Evolutionary conservation across 2,113 vertebrate genomes (phyloP).

Genomic region (Lota lota): DNA sequence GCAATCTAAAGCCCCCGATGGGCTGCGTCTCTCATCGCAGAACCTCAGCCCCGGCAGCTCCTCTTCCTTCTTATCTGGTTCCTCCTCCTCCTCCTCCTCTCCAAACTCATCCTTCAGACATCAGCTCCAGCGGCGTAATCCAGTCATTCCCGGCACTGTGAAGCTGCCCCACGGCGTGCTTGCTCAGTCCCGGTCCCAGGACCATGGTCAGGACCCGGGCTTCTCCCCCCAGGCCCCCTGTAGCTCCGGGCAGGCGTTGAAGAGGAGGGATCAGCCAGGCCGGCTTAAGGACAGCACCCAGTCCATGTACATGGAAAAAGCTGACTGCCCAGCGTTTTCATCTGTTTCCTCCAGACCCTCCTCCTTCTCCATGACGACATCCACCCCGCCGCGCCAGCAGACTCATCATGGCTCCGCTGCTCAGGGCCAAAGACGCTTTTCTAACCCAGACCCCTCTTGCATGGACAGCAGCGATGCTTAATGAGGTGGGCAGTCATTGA

Average conservation of each 20-base stretch:
- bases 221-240: neutral
- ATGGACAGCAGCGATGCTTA: constrained; percentile 44
- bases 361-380: constrained; percentile 24
- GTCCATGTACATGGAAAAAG: constrained; percentile 77
- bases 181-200: constrained; percentile 41
- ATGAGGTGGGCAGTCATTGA: constrained; percentile 7
- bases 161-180: constrained; percentile 78
- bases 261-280: constrained; percentile 72
- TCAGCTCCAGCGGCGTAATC: constrained; percentile 73
- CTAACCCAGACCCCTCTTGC: constrained; percentile 78
- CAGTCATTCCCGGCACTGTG: constrained; percentile 82
- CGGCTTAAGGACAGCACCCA: constrained; percentile 83
- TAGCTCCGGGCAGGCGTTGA: constrained; percentile 26
- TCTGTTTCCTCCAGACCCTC: constrained; percentile 47
- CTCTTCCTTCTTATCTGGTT: constrained; percentile 44
- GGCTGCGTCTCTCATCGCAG: constrained; percentile 11
- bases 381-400: neutral
- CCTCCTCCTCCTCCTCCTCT: constrained; percentile 55
- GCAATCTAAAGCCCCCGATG: constrained; percentile 22
- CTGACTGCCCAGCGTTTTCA: constrained; percentile 35
- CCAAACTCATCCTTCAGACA: constrained; percentile 61
- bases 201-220: no score
- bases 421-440: constrained; percentile 80
- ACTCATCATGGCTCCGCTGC: constrained; percentile 8
- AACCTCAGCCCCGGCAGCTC: constrained; percentile 29